Evolutionary conservation across 2,888 invertebrate genomes (phyloP).

Genomic region (Epinotia ramella): DNA sequence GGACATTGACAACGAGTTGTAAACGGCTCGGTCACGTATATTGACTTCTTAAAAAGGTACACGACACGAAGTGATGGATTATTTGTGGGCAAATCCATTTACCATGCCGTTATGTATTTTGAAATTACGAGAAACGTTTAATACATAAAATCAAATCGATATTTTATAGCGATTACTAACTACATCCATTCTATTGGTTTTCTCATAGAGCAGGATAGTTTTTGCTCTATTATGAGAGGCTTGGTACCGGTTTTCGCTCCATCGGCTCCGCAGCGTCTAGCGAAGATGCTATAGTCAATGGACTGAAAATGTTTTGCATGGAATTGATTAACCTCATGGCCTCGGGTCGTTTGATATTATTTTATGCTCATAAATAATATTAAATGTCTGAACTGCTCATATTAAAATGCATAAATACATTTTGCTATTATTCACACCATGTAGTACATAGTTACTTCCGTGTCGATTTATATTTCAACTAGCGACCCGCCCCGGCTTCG

Average conservation of each 20-base stretch:
- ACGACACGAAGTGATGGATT: conserved; percentile 54
- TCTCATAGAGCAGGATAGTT: conserved; percentile 50
- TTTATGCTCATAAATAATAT: conserved; percentile 52
- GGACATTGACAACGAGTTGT: conserved; percentile 57
- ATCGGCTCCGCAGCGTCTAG: conserved; percentile 79
- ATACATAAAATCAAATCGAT: background rate
- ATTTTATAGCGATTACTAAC: background rate
- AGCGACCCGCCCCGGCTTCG: too few species aligned
- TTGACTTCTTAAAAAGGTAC: conserved; percentile 55
- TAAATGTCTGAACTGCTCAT: conserved; percentile 14
- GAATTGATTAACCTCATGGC: conserved; percentile 67
- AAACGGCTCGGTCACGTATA: conserved; percentile 61
- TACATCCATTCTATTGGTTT: background rate
- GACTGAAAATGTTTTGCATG: conserved; percentile 68
- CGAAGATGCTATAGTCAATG: conserved; percentile 69
- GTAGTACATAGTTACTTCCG: background rate
- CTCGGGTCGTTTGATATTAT: conserved; percentile 55
- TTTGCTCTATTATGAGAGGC: conserved; percentile 65
- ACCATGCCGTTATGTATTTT: background rate
- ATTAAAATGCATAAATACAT: background rate
- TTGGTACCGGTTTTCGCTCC: conserved; percentile 71
- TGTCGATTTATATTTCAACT: background rate
- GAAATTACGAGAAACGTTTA: conserved; percentile 8
- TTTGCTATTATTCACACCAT: conserved; percentile 2
- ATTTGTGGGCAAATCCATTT: conserved; percentile 20